Evolutionary conservation across 2,113 vertebrate species (phyloP), one percentile per base, ranked within the genome.

Genomic region (Pygoscelis adeliae): DNA sequence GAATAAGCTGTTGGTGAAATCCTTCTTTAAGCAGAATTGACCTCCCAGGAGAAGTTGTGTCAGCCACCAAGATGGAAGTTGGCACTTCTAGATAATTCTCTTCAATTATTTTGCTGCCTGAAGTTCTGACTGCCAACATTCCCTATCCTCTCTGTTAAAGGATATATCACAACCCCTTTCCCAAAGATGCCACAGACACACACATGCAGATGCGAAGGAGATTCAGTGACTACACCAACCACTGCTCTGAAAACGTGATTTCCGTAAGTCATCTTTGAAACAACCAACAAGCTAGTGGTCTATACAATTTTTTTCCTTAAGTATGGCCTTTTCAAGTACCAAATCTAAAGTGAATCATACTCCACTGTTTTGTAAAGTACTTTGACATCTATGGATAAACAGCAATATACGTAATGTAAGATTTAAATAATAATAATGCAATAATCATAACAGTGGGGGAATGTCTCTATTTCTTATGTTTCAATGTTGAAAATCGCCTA

Each of bases 401-500:
- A 13, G 50, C 34, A 70, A 44, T 27, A 71, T 15, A 53, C 10
- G 9, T 46, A 42, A 58, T 15, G 5, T 40, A 71, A 50, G 42
- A 36, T 30, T 42, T 26, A 23, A 49, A 16, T 36, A n/a, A 50
- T 59, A 50, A 27, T 16, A 18, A 32, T 0, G 6, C 36, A 71
- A 13, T 46, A n/a, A 40, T 14, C 20, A 0, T n/a, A 44, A 21
- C 23, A 40, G n/a, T 40, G 25, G 40, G 10, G 6, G 16, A 21
- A 21, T 2, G 0, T 17, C 34, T 17, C 2, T 18, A 6, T 19
- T 61, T 26, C 21, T 62, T 47, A 25, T 2, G 1, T 32, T 67
- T 49, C 22, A 7, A 7, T 23, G n/a, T 49, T 69, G 46, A 87
- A 87, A 62, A 69, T 42, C 2, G 1, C 58, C 74, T 32, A 38